A percentile compares a stretch with the other conserved stretches of the same genome.
Evolutionary conservation across 1,140 invertebrate species (phyloP).

Genomic region (Aphidius gifuensis): DNA sequence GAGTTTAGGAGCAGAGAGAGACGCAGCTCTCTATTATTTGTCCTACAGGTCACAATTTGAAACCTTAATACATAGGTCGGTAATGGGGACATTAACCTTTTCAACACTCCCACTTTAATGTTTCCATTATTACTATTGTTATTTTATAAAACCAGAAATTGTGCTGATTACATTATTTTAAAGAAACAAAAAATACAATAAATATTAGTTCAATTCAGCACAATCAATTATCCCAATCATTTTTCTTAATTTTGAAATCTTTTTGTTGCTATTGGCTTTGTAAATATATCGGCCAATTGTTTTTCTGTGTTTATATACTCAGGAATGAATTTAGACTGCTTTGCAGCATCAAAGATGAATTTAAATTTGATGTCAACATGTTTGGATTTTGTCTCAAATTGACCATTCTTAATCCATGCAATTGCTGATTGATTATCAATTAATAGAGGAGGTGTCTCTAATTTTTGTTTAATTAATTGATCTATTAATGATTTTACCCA

Average conservation of each 20-base stretch:
- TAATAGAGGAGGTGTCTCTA: constrained; percentile 21
- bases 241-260: constrained; percentile 2
- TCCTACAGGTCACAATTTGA: too few species aligned
- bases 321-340: constrained; percentile 14
- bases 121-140: too few species aligned
- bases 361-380: constrained; percentile 42
- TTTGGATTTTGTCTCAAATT: constrained; percentile 35
- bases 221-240: neutral
- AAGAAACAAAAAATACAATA: too few species aligned
- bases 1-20: too few species aligned
- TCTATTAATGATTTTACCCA: constrained; percentile 31
- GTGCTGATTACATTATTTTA: too few species aligned
- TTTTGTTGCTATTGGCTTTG: constrained; percentile 19
- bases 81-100: too few species aligned
- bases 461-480: constrained; percentile 10
- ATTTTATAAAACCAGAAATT: too few species aligned
- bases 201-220: too few species aligned
- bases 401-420: constrained; percentile 39
- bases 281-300: constrained; percentile 33
- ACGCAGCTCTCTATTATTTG: too few species aligned
- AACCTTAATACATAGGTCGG: too few species aligned
- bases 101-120: too few species aligned
- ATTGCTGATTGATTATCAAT: constrained; percentile 43
- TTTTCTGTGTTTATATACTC: constrained; percentile 15
- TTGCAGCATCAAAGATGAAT: constrained; percentile 34